phyloP scores from a whole-genome alignment of 2,797 vertebrate species.

The Anguilla anguilla region DNA sequence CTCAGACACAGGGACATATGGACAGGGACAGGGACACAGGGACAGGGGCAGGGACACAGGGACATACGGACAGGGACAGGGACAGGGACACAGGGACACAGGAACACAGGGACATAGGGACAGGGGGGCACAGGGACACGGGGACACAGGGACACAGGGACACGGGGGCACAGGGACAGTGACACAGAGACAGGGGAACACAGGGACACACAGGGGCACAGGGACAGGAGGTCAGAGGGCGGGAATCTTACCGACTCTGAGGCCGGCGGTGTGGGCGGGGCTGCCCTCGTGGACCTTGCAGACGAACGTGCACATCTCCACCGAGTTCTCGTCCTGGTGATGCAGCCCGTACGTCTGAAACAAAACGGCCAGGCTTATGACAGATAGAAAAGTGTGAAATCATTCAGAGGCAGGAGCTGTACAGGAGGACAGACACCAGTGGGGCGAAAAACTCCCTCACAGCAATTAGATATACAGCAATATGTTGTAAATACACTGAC shows the following conservation, averaged over 20 bases:
- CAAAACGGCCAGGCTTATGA: background rate
- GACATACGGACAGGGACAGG: too few relatives aligned
- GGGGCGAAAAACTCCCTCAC: background rate
- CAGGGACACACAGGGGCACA: background rate
- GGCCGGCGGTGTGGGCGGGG: slow-evolving; percentile 85
- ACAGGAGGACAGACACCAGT: background rate
- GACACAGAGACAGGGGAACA: too few relatives aligned
- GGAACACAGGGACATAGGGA: too few relatives aligned
- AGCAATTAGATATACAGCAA: background rate
- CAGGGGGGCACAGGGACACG: too few relatives aligned
- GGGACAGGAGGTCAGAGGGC: background rate
- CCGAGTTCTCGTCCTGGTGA: slow-evolving; percentile 86
- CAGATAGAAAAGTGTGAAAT: background rate
- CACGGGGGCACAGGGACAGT: too few relatives aligned
- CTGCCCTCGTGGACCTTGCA: slow-evolving; percentile 87
- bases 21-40: too few relatives aligned
- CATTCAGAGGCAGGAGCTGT: background rate
- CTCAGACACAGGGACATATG: background rate
- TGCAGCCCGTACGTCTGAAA: slow-evolving; percentile 91
- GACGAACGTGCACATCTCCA: slow-evolving; percentile 97
- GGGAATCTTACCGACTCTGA: slow-evolving; percentile 82
- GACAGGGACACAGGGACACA: too few relatives aligned
- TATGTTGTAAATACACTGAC: background rate
- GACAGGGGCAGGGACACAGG: too few relatives aligned
- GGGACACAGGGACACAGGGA: too few relatives aligned